Evolutionary conservation across 2,113 vertebrate genomes (phyloP), one percentile per base, ranked within the genome.

Genomic region (Lepisosteus oculatus): DNA sequence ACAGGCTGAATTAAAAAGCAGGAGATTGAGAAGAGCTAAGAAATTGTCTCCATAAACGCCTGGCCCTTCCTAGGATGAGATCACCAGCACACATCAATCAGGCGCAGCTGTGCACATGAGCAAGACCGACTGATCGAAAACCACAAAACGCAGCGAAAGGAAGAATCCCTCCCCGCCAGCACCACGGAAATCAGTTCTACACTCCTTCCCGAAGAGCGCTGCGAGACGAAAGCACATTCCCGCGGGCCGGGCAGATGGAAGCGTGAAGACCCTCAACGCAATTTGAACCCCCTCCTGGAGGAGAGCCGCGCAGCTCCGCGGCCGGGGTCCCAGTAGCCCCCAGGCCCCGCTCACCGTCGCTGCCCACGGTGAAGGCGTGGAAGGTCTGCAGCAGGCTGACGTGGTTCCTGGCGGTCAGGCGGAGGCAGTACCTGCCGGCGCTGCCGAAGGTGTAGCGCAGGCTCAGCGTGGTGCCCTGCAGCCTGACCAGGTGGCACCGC

Each of bases 381-480:
- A 93, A 95, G 0, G 85, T 91, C 77, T 95, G 89, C 15, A 95
- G 79, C 77, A 80, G 80, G 65, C 93, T 96, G 84, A 93, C 71
- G 41, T 88, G 79, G 0, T 92, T 97, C 79, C 90, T 83, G 6
- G 92, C 90, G 3, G 85, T 83, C 77, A 97, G 77, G 12, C 93
- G 93, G 78, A 97, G 84, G 79, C 95, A 97, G 5, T 95, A 92
- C 43, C 88, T 81, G 0, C 95, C 96, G 0, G 90, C 77, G 0
- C 87, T 79, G 14, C 77, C 80, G 86, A 97, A 95, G 73, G 78
- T 88, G 74, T 95, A 89, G 78, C 88, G 94, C 79, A 97, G 84
- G 3, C 79, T 85, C 83, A 93, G 90, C 3, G 76, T 86, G 3
- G 92, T 93, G 8, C 81, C 82, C 0, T 89, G 85, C 72, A 95